Base-by-base conservation (phyloP, 1,140 invertebrate species). In the Thalassaphorura encarpata region DNA sequence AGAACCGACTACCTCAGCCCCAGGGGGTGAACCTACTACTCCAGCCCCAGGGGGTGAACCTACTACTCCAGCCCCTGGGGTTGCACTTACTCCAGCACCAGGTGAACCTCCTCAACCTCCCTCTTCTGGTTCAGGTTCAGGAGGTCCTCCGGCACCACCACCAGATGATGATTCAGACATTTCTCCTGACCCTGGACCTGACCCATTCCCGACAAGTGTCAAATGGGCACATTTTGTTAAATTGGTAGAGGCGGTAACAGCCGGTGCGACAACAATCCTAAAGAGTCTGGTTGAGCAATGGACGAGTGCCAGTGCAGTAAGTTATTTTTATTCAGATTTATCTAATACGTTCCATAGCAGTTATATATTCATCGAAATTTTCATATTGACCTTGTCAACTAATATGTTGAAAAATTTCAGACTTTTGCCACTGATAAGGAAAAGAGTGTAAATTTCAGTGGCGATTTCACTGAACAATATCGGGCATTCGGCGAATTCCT, bases 201-300 rank as follows among this genome's bases (percentile, higher is more conserved):
- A 49, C 26, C 46, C 46, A 15, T 49, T 49, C 24, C 8, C 26
- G 8, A 28, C n/a, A 11, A 49, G 26, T 24, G 6, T 5, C 16
- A 49, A 49, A 49, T 49, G 46, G 46, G 5, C 4, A 13, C n/a
- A 49, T 16, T 49, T 49, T 26, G 46, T 49, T 24, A 16, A n/a
- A 13, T 21, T 49, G 6, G 4, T 26, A 8, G 46, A 11, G 13
- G 11, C 19, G 5, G 11, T 49, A 24, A 24, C 6, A 16, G 19
- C 16, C 8, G 8, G 16, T 4, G 11, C 26, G 19, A 24, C 16
- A 21, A 11, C 46, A 15, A 16, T 49, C 18, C 4, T 24, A 11
- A 26, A 13, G 5, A 8, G 13, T 24, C 24, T 49, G 28, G 26
- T 21, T n/a, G n/a, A 36, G 33, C 11, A 36, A 36, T n/a, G n/a